Evolutionary conservation across 2,113 vertebrate species (phyloP), one percentile per base, ranked within the genome.

Genomic region (Charadrius vociferus): DNA sequence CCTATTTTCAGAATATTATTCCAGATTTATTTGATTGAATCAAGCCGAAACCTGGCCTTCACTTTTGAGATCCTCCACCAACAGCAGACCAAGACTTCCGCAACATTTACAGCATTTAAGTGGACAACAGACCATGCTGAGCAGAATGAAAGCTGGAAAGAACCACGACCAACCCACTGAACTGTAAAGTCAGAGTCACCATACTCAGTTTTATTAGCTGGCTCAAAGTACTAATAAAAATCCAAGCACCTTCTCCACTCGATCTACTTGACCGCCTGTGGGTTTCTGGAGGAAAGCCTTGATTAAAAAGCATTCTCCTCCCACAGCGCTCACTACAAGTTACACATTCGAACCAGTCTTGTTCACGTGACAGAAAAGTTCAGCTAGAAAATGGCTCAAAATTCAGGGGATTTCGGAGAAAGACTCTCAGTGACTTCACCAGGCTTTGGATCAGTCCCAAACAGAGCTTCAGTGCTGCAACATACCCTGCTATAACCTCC

Each of bases 301-400:
- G 36, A 7, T 19, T 13, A 56, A 70, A 65, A 53, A 66, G 12
- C 14, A 7, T 79, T 24, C 34, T 73, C 63, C 34, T 53, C 32
- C 50, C 53, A 19, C 58, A 36, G 66, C 9, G 6, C 53, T 53
- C 74, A 7, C 20, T 36, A 21, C 22, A 10, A 61, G 36, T 37
- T 27, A 15, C 74, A 62, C 34, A 14, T 2, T 55, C 3, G 3
- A 32, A 59, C n/a, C 37, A 7, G 34, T 8, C 19, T 2, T 13
- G 41, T 32, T 52, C 68, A 47, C 0, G 3, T 10, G 43, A 75
- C n/a, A 67, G 17, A n/a, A 14, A 0, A 81, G 27, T 5, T 15
- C 41, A 17, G 22, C 70, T 27, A 9, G 32, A 79, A 91, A 79
- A 47, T 4, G 34, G 62, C 47, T 77, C 77, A 20, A 91, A 88